phyloP scores from a whole-genome alignment of 2,113 vertebrate species.

The Delphinapterus leucas region DNA sequence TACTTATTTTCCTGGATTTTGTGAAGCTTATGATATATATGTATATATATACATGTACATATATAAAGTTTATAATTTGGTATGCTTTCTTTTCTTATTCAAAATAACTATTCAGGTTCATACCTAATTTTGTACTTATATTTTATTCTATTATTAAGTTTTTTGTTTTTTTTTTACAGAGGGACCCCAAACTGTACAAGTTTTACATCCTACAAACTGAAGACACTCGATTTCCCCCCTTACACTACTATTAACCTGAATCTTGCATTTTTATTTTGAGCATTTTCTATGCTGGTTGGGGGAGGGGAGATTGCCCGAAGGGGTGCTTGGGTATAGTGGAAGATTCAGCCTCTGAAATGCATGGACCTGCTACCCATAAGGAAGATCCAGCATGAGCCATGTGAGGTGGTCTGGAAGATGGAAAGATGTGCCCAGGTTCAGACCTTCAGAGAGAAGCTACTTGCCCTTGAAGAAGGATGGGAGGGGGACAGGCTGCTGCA shows the following conservation, averaged over 20 bases:
- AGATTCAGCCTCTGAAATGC: background rate
- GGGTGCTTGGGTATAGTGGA: background rate
- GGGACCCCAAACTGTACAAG: background rate
- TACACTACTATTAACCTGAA: background rate
- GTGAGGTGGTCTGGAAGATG: background rate
- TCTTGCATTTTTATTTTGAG: background rate
- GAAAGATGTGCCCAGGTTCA: background rate
- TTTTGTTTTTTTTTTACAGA: background rate
- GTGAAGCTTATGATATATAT: background rate
- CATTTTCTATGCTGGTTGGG: background rate
- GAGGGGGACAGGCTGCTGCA: rapidly evolving
- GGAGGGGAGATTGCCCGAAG: background rate
- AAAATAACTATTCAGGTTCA: background rate
- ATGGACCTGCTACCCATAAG: rapidly evolving
- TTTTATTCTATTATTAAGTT: background rate
- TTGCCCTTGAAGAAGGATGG: background rate
- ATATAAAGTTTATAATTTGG: background rate
- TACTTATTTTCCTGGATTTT: background rate
- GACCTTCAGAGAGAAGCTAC: background rate
- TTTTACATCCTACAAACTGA: background rate
- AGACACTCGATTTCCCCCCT: background rate
- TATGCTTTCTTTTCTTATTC: background rate
- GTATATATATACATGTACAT: background rate
- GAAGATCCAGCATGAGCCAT: background rate
- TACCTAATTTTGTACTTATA: background rate